phyloP scores from a whole-genome alignment of 2,888 invertebrate genomes.

The Agonopterix arenella region DNA sequence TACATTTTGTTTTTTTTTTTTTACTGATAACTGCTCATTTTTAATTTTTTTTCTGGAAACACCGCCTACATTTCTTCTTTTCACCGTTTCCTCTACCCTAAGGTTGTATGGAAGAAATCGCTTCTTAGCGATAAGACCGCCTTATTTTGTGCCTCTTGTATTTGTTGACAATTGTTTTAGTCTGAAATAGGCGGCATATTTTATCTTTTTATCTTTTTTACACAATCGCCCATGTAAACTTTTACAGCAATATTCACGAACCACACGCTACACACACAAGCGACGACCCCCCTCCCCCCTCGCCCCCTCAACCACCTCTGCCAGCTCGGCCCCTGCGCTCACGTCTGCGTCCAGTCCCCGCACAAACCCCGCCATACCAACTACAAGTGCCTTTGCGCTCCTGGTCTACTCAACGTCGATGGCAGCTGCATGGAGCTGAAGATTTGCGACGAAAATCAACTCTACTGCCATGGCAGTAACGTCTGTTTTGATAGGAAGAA shows the following conservation, averaged over 20 bases:
- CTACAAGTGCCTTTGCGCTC: slow-evolving; percentile 80
- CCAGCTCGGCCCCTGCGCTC: slow-evolving; percentile 81
- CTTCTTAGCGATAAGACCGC: too few relatives aligned
- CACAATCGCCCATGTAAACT: slow-evolving; percentile 9
- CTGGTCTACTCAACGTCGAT: slow-evolving; percentile 72
- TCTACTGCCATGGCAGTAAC: slow-evolving; percentile 62
- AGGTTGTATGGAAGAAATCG: too few relatives aligned
- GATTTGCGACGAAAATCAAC: slow-evolving; percentile 66
- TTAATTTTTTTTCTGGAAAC: too few relatives aligned
- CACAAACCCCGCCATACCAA: slow-evolving; percentile 11
- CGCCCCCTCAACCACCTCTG: slow-evolving; percentile 72
- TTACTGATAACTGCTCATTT: too few relatives aligned
- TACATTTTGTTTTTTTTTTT: too few relatives aligned
- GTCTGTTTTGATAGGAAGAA: slow-evolving; percentile 46
- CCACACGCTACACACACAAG: slow-evolving; percentile 46
- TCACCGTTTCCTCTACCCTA: too few relatives aligned
- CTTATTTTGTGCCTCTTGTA: too few relatives aligned
- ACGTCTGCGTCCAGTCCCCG: slow-evolving; percentile 80
- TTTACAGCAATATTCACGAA: slow-evolving; percentile 70
- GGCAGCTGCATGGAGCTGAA: slow-evolving; percentile 75
- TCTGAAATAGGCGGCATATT: too few relatives aligned
- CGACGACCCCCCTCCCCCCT: slow-evolving; percentile 27
- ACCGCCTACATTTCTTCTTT: too few relatives aligned
- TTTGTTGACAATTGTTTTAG: too few relatives aligned
- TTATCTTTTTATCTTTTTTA: too few relatives aligned